A percentile compares a stretch with the other conserved stretches of the same genome.
Evolutionary conservation across 2,888 invertebrate genomes (phyloP).

Genomic region (Ligdia adustata): DNA sequence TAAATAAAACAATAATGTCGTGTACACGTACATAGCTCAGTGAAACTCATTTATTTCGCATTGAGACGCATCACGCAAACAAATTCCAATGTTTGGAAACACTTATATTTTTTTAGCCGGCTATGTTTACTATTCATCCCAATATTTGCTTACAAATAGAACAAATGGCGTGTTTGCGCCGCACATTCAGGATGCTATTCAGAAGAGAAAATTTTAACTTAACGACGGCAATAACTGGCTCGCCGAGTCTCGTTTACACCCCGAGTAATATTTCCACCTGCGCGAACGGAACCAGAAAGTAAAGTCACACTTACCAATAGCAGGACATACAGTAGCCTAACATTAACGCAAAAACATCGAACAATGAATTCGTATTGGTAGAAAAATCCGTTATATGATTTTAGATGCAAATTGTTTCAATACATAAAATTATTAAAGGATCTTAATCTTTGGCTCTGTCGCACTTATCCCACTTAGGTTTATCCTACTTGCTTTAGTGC

Average conservation of each 20-base stretch:
- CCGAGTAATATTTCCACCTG: constrained; percentile 63
- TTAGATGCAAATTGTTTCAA: no score
- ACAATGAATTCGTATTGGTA: no score
- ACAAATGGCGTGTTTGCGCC: constrained; percentile 67
- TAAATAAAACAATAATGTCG: no score
- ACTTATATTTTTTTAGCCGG: constrained; percentile 3
- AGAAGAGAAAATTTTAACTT: constrained; percentile 72
- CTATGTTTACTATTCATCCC: constrained; percentile 47
- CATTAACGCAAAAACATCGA: no score
- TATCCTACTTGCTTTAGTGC: no score
- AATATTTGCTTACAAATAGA: constrained; percentile 64
- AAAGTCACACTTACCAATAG: constrained; percentile 33
- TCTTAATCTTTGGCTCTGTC: no score
- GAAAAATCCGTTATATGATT: no score
- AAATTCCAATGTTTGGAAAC: constrained; percentile 1
- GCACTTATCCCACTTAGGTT: no score
- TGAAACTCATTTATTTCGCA: no score
- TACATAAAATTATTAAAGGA: no score
- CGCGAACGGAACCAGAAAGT: constrained; percentile 60
- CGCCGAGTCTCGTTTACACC: constrained; percentile 68
- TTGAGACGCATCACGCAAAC: no score
- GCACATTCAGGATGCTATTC: constrained; percentile 64
- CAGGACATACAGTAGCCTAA: constrained; percentile 4
- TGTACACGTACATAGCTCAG: no score
- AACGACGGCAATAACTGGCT: constrained; percentile 70